Evolutionary conservation across 2,113 vertebrate genomes (phyloP), one percentile per base, ranked within the genome.

Genomic region (Sinosuthora webbiana): DNA sequence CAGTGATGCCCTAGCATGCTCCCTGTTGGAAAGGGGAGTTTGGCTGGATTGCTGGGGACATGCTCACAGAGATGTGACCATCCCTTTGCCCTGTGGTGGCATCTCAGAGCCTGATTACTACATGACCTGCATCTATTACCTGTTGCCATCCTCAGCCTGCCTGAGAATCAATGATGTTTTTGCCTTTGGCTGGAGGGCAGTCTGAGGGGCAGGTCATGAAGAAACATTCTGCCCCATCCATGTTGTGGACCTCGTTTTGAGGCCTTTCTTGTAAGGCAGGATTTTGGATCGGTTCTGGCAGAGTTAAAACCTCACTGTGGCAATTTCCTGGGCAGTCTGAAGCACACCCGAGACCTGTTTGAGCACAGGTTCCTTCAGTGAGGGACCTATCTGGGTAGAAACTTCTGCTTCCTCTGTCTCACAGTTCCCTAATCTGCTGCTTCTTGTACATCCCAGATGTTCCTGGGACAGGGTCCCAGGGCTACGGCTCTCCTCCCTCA

Each of bases 1-100:
- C 1, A 4, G 44, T 24, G 3, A 2, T 65, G n/a, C 23, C 55
- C n/a, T 37, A 86, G 63, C 24, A 56, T 0, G 3, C 4, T 87
- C 18, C 11, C 33, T 63, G 17, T 68, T 15, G 55, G 44, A 49
- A 65, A 52, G 12, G 4, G 30, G 9, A 77, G 21, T 42, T 42
- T 62, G 52, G 22, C 31, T 81, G 69, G 41, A 69, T n/a, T 1
- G 2, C 53, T 56, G 62, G 37, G 22, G 25, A 45, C 15, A 15
- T 27, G 17, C 4, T 63, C 27, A 89, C 27, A 44, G 5, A 82
- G 33, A 30, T 39, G 47, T 59, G 47, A 67, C 62, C 11, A 28
- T 22, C 27, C 9, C 35, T 69, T 69, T 89, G 57, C 22, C 10
- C 25, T 33, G 7, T 18, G 56, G 30, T 45, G 50, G 23, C 53